Evolutionary conservation across 2,797 vertebrate genomes (phyloP).

Genomic region (Cheirogaleus major): DNA sequence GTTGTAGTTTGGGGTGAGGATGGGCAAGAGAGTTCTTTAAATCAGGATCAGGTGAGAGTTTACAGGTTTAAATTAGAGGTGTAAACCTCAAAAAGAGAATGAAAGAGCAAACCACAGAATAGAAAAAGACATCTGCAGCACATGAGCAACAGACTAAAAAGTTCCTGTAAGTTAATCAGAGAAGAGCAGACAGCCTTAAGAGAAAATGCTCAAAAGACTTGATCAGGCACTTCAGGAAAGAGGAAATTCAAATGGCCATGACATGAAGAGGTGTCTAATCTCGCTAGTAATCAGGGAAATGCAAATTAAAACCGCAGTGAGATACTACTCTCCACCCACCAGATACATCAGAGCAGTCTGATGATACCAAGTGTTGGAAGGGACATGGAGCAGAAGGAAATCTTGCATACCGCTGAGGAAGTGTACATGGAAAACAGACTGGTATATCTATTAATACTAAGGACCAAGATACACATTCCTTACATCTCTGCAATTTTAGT

Average conservation of each 20-base stretch:
- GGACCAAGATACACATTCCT: background rate
- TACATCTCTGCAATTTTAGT: background rate
- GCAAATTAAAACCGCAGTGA: background rate
- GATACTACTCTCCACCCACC: background rate
- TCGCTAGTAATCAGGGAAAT: background rate
- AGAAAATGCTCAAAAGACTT: background rate
- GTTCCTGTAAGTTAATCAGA: background rate
- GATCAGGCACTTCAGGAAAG: background rate
- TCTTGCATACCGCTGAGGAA: accelerated
- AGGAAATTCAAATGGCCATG: background rate
- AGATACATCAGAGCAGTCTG: background rate
- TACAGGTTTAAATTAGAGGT: background rate
- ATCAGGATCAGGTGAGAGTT: background rate
- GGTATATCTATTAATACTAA: background rate
- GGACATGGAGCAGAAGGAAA: background rate
- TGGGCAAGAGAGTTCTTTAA: background rate
- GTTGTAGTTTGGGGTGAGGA: background rate
- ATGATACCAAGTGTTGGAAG: background rate
- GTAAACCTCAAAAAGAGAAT: background rate
- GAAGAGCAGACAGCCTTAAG: background rate
- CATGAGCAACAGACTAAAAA: background rate
- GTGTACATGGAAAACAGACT: background rate
- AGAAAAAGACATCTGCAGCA: background rate
- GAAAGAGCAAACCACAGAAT: background rate
- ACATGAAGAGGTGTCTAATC: background rate